Evolutionary conservation across 2,888 invertebrate genomes (phyloP).

Genomic region (Xestobium rufovillosum): DNA sequence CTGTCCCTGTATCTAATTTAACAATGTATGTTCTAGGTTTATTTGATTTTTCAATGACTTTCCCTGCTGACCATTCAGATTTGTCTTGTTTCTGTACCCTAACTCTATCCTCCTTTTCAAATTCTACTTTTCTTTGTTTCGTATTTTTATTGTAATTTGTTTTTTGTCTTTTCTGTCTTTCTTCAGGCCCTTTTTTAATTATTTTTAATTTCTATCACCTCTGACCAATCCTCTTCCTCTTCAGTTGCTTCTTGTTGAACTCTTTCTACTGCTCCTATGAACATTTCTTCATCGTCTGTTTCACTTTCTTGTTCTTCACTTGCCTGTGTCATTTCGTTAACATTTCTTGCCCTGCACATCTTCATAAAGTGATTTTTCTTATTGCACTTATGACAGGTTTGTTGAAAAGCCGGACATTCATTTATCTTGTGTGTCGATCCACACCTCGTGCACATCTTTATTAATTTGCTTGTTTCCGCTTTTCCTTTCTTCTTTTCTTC

Average conservation of each 20-base stretch:
- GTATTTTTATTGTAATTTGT: constrained; percentile 2
- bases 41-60: not conserved
- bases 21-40: constrained; percentile 4
- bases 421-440: constrained; percentile 3
- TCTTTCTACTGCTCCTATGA: no score
- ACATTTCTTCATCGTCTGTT: no score
- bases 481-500: not conserved
- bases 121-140: not conserved
- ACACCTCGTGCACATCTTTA: constrained; percentile 3
- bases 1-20: no score
- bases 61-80: constrained; percentile 5
- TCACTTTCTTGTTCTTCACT: no score
- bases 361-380: no score
- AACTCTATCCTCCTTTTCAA: not conserved
- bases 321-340: no score
- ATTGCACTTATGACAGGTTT: no score
- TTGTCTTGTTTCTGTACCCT: constrained; percentile 4
- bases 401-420: no score
- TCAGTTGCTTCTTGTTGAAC: no score
- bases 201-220: no score
- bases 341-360: no score
- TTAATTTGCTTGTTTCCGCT: not conserved
- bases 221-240: no score
- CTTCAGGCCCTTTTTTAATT: not conserved
- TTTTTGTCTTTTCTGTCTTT: constrained; percentile 1